These are phyloP conservation scores for Isaurus tuberculatus DNA, from an alignment of 92 coral and sea anemone genomes.

Conservation along the genomic window DNA sequence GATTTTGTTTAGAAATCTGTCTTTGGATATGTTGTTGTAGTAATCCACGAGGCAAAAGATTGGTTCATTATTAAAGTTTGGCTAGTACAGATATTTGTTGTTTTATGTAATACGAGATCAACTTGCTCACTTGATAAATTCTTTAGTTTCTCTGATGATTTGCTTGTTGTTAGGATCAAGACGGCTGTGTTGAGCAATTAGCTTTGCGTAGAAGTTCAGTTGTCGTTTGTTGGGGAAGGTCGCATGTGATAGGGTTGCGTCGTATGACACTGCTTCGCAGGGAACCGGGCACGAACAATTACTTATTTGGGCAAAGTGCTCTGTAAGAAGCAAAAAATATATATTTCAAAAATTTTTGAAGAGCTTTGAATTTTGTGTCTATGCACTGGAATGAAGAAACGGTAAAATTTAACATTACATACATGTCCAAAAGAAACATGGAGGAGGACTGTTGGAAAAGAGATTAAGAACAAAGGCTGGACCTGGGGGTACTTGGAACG, in stretches of 20 bases:
- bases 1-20: too few relatives aligned
- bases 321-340: background rate
- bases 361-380: too few relatives aligned
- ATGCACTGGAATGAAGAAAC: too few relatives aligned
- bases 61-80: too few relatives aligned
- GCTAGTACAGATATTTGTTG: background rate
- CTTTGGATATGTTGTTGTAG: too few relatives aligned
- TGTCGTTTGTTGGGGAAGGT: slow-evolving; percentile 40
- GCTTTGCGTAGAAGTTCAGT: slow-evolving; percentile 21
- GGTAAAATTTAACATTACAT: too few relatives aligned
- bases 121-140: background rate
- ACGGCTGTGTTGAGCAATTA: background rate
- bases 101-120: background rate
- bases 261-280: slow-evolving; percentile 38
- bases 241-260: slow-evolving; percentile 34
- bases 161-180: slow-evolving; percentile 18
- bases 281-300: slow-evolving; percentile 46
- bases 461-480: background rate
- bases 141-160: background rate
- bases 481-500: too few relatives aligned
- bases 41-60: too few relatives aligned
- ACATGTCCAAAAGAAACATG: background rate
- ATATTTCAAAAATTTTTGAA: too few relatives aligned
- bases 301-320: slow-evolving; percentile 35
- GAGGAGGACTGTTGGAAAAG: background rate